A percentile compares a stretch with the other conserved stretches of the same genome.
Conservation (phyloP, 2,888 invertebrate species). For the Melanchra persicariae region DNA sequence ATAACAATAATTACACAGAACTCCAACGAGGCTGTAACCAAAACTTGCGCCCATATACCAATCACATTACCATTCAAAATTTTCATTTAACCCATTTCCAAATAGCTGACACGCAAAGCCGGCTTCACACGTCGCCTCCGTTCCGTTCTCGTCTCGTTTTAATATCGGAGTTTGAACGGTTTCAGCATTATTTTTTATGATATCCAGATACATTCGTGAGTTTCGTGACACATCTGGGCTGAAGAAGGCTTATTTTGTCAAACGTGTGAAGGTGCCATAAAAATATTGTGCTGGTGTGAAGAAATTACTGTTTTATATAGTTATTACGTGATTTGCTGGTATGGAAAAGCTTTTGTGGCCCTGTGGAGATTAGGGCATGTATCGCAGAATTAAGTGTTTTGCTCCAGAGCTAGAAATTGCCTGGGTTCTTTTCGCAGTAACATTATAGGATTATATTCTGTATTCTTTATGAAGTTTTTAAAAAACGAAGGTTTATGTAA, state of each 20-base stretch:
- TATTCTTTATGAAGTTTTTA: neutral
- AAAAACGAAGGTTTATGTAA: no score
- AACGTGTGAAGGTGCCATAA: slow-evolving; percentile 56
- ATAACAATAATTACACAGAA: neutral
- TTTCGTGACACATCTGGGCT: slow-evolving; percentile 64
- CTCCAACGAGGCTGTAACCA: neutral
- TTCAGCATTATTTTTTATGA: slow-evolving; percentile 67
- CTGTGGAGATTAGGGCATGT: neutral
- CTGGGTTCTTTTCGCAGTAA: no score
- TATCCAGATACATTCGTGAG: slow-evolving; percentile 60
- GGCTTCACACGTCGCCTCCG: slow-evolving; percentile 34
- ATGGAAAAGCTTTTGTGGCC: slow-evolving; percentile 21
- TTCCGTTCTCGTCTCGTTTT: slow-evolving; percentile 44
- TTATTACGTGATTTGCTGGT: slow-evolving; percentile 31
- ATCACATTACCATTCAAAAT: slow-evolving; percentile 26
- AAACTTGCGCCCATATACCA: neutral
- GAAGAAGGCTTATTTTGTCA: slow-evolving; percentile 55
- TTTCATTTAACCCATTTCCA: slow-evolving; percentile 38
- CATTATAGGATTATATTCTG: no score
- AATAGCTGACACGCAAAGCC: slow-evolving; percentile 51
- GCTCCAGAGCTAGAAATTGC: neutral
- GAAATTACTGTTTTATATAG: slow-evolving; percentile 49
- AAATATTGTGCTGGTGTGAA: slow-evolving; percentile 45
- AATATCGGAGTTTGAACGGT: slow-evolving; percentile 59
- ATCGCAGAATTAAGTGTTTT: slow-evolving; percentile 16